A percentile compares a stretch with the other conserved stretches of the same genome.
These are phyloP conservation scores for Chaetophractus vellerosus DNA, from an alignment of 2,797 vertebrate species.

Conservation along the genomic window DNA sequence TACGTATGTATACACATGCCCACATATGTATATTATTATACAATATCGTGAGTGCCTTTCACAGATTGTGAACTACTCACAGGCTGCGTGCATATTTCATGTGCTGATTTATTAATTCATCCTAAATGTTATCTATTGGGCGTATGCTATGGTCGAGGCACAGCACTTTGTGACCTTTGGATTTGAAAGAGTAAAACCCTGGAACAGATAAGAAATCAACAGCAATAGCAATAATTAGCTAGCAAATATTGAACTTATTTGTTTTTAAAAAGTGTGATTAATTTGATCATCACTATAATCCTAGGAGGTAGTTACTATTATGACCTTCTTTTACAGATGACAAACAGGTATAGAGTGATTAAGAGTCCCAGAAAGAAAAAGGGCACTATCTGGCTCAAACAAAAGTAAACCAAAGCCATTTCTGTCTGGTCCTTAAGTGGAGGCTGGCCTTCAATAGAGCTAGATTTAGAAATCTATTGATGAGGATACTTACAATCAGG, in stretches of 20 bases:
- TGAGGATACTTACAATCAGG: background rate
- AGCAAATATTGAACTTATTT: background rate
- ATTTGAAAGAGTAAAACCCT: background rate
- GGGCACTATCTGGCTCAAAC: background rate
- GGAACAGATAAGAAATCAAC: background rate
- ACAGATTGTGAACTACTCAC: background rate
- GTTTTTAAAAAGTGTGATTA: background rate
- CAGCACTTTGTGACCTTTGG: background rate
- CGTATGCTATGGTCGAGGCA: background rate
- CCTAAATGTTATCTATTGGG: background rate
- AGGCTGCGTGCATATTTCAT: background rate
- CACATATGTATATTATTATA: too few species aligned
- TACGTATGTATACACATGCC: too few species aligned
- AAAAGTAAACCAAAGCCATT: background rate
- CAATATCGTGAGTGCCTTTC: background rate
- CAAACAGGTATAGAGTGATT: background rate
- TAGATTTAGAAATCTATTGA: background rate
- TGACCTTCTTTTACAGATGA: background rate
- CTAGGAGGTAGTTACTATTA: background rate
- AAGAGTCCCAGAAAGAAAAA: background rate
- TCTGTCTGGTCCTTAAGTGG: background rate
- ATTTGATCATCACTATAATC: background rate
- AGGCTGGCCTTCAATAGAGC: background rate
- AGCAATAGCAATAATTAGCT: background rate
- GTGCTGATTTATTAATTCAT: background rate